These are phyloP conservation scores for Lasioglossum lativentre DNA, from an alignment of 2,888 invertebrate species.

Conservation along the genomic window DNA sequence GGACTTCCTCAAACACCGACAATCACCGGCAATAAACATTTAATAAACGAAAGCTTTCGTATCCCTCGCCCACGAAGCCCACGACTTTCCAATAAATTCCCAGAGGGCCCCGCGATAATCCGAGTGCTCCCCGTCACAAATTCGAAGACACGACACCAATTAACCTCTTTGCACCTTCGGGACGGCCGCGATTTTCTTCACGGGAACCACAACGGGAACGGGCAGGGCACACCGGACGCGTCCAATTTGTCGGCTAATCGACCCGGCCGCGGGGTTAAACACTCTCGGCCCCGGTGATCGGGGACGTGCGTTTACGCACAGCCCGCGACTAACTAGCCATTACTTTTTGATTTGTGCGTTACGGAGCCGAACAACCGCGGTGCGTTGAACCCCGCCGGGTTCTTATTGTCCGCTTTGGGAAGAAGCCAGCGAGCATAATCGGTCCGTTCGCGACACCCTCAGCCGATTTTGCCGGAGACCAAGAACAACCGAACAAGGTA, in stretches of 20 bases:
- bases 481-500: background rate
- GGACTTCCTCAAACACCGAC: background rate
- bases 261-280: slow-evolving; percentile 64
- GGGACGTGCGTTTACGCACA: slow-evolving; percentile 65
- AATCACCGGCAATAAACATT: slow-evolving; percentile 9
- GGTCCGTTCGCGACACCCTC: slow-evolving; percentile 16
- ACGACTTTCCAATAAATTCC: slow-evolving; percentile 9
- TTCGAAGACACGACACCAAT: background rate
- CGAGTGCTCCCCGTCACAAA: background rate
- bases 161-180: slow-evolving; percentile 43
- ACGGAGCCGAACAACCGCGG: slow-evolving; percentile 39
- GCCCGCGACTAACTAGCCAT: slow-evolving; percentile 72
- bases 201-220: background rate
- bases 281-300: slow-evolving; percentile 60
- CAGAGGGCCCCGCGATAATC: background rate
- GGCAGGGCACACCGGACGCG: slow-evolving; percentile 36
- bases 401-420: slow-evolving; percentile 63
- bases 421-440: slow-evolving; percentile 29
- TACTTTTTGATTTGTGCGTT: slow-evolving; percentile 76
- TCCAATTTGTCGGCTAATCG: slow-evolving; percentile 72
- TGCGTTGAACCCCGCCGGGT: slow-evolving; percentile 37
- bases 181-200: slow-evolving; percentile 46
- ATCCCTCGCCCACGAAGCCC: background rate
- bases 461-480: background rate
- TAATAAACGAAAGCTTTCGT: background rate